Conservation (phyloP, 2,888 invertebrate genomes). For the Taphrorychus bicolor region DNA sequence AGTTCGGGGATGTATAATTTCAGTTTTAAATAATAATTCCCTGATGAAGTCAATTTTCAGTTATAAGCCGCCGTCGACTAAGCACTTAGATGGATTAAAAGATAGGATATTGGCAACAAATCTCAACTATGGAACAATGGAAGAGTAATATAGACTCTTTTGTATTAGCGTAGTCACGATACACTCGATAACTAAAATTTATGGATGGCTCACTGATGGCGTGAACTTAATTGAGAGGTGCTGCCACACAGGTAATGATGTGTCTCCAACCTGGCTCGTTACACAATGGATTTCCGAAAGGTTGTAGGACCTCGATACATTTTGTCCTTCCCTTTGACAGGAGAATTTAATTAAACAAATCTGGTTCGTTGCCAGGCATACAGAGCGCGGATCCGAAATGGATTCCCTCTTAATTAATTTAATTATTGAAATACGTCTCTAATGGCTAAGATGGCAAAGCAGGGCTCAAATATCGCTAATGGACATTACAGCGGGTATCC, state of each 20-base stretch:
- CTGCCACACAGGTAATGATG: neutral
- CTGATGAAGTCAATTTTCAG: neutral
- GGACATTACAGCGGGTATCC: neutral
- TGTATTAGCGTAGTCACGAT: neutral
- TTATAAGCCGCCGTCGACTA: neutral
- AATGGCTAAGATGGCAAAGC: constrained; percentile 7
- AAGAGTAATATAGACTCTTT: neutral
- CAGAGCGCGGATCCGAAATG: neutral
- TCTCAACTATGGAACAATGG: neutral
- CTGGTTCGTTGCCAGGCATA: neutral
- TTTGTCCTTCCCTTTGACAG: neutral
- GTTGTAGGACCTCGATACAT: neutral
- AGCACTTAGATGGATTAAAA: constrained; percentile 1
- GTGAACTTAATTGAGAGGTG: too few relatives aligned
- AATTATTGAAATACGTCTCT: constrained; percentile 1
- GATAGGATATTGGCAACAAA: neutral
- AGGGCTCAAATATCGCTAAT: neutral
- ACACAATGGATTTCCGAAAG: neutral
- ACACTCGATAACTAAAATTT: neutral
- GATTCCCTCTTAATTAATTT: constrained; percentile 1
- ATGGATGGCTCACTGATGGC: neutral
- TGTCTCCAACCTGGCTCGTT: neutral
- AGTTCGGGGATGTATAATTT: neutral
- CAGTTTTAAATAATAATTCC: neutral
- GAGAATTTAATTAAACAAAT: constrained; percentile 1